Conservation (phyloP, 2,888 invertebrate species). For the Selenia dentaria region DNA sequence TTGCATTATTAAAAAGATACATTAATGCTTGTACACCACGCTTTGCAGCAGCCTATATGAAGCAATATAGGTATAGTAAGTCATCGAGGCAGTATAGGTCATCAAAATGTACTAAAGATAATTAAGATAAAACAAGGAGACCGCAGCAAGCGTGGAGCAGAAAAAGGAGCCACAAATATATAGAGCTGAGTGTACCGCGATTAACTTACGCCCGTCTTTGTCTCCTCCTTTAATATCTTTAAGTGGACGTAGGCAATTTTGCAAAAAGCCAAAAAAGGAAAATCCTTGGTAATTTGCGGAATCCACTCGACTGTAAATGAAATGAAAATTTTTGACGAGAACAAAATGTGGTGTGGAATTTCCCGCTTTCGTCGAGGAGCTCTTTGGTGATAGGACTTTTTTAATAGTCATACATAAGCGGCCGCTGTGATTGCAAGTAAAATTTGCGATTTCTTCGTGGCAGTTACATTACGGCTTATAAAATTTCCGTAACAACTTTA, state of each 20-base stretch:
- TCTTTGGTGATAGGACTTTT: slow-evolving; percentile 42
- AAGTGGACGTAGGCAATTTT: slow-evolving; percentile 79
- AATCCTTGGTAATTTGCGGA: slow-evolving; percentile 74
- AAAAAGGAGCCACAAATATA: slow-evolving; percentile 37
- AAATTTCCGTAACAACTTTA: too few species aligned
- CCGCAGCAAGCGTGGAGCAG: neutral
- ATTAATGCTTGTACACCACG: too few species aligned
- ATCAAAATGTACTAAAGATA: too few species aligned
- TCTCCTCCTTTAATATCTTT: slow-evolving; percentile 75
- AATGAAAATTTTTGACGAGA: slow-evolving; percentile 73
- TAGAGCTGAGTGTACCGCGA: slow-evolving; percentile 43
- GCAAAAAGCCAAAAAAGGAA: slow-evolving; percentile 69
- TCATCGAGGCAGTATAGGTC: too few species aligned
- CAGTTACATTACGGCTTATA: too few species aligned
- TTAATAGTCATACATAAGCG: slow-evolving; percentile 41
- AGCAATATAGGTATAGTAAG: too few species aligned
- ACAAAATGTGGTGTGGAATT: slow-evolving; percentile 53
- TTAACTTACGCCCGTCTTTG: slow-evolving; percentile 63
- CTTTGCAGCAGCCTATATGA: too few species aligned
- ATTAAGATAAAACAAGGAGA: neutral
- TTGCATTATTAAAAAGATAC: too few species aligned
- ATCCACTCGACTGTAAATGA: slow-evolving; percentile 70
- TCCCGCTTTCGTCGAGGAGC: slow-evolving; percentile 34
- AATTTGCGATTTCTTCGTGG: too few species aligned
- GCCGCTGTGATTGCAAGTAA: neutral